phyloP scores from a whole-genome alignment of 2,113 vertebrate genomes.

The Epinephelus cyanopodus region DNA sequence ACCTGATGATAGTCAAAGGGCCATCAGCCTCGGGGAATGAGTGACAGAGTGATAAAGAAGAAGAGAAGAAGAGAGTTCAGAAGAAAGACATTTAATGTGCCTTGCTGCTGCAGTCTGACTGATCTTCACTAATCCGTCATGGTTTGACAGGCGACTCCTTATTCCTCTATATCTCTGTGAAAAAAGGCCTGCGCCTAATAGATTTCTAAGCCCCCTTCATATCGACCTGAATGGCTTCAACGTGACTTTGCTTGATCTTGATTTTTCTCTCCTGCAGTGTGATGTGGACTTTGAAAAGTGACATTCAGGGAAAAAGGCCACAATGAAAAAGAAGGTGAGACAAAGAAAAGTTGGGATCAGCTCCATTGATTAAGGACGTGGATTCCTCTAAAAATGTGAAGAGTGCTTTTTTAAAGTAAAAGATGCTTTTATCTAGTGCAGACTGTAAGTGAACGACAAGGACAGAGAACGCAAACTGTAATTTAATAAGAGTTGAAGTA shows the following conservation, averaged over 20 bases:
- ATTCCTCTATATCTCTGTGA: background rate
- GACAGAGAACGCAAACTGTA: background rate
- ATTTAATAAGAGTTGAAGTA: no score
- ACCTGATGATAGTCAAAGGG: conserved; percentile 26
- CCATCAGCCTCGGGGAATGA: background rate
- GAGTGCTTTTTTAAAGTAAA: background rate
- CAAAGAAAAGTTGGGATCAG: background rate
- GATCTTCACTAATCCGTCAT: conserved; percentile 10
- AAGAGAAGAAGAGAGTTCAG: background rate
- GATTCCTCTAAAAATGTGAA: background rate
- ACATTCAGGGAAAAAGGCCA: conserved; percentile 7
- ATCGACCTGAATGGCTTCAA: background rate
- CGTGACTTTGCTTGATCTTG: background rate
- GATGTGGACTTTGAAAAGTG: background rate
- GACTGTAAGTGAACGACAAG: background rate
- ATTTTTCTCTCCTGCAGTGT: background rate
- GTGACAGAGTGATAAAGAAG: background rate
- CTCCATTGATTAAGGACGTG: background rate
- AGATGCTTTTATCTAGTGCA: background rate
- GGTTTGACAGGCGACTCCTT: background rate
- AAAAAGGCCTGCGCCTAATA: background rate
- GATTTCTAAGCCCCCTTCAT: background rate
- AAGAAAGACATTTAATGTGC: background rate
- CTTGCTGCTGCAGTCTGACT: background rate
- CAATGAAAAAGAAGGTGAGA: background rate